Conservation (phyloP, 2,113 vertebrate genomes). For the Callipepla californica region DNA sequence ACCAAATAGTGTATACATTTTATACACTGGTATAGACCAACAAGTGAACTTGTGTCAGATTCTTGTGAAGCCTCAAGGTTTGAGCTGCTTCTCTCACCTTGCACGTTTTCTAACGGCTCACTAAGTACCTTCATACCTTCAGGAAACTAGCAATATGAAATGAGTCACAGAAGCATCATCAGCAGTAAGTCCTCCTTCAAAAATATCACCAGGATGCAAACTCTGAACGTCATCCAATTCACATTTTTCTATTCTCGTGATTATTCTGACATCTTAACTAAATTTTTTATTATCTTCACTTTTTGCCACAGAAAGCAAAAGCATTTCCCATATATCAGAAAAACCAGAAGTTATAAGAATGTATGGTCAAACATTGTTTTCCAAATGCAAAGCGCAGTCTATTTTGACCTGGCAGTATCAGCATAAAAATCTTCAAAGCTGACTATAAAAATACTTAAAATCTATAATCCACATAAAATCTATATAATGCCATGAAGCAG, state of each 20-base stretch:
- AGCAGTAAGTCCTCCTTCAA: not conserved
- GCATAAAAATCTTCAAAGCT: not conserved
- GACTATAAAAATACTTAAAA: not conserved
- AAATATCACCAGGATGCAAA: not conserved
- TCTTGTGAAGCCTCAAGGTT: not conserved
- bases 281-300: not conserved
- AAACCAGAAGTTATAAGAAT: not conserved
- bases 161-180: not conserved
- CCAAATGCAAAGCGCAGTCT: not conserved
- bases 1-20: not conserved
- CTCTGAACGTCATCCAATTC: not conserved
- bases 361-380: not conserved
- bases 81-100: not conserved
- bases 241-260: not conserved
- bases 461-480: not conserved
- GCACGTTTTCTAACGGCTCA: not conserved
- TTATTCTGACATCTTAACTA: not conserved
- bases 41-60: not conserved
- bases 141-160: not conserved
- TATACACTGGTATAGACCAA: not conserved
- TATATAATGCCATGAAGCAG: not conserved
- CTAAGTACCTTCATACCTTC: not conserved
- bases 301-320: slow-evolving; percentile 13
- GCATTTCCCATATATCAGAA: not conserved
- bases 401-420: not conserved